Conservation (phyloP, 2,113 vertebrate species). For the Sinosuthora webbiana region DNA sequence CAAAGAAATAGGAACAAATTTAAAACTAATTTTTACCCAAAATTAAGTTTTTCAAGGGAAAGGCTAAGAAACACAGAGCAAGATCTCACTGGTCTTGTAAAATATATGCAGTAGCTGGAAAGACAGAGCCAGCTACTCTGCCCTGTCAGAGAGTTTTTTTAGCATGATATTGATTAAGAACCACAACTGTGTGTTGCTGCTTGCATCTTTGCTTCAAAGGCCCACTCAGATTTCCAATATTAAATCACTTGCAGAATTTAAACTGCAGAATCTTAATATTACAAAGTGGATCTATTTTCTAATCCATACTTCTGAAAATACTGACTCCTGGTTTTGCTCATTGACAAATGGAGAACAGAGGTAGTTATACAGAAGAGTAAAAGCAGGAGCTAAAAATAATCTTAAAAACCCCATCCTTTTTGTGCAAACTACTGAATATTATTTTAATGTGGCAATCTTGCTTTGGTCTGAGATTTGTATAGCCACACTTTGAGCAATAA, state of each 20-base stretch:
- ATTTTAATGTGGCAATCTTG: not conserved
- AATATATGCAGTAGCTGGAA: not conserved
- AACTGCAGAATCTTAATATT: not conserved
- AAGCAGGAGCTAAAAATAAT: not conserved
- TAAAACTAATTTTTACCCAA: not conserved
- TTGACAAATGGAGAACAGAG: not conserved
- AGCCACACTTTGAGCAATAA: not conserved
- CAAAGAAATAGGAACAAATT: not conserved
- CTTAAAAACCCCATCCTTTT: rapidly evolving
- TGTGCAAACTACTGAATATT: not conserved
- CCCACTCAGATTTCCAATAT: not conserved
- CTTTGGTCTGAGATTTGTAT: not conserved
- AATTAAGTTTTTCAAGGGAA: not conserved
- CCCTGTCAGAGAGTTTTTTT: not conserved
- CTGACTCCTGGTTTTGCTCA: not conserved
- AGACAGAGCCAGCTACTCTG: not conserved
- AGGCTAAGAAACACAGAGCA: not conserved
- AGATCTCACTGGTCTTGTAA: not conserved
- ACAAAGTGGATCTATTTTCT: not conserved
- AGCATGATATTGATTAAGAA: not conserved
- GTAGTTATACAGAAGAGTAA: not conserved
- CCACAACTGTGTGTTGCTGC: not conserved
- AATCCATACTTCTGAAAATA: not conserved
- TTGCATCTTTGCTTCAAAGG: not conserved
- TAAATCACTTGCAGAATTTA: not conserved